Percentiles rank a stretch among this genome's conserved stretches.
Evolutionary conservation across 1,140 invertebrate genomes (phyloP).

Genomic region (Drosophila lini): DNA sequence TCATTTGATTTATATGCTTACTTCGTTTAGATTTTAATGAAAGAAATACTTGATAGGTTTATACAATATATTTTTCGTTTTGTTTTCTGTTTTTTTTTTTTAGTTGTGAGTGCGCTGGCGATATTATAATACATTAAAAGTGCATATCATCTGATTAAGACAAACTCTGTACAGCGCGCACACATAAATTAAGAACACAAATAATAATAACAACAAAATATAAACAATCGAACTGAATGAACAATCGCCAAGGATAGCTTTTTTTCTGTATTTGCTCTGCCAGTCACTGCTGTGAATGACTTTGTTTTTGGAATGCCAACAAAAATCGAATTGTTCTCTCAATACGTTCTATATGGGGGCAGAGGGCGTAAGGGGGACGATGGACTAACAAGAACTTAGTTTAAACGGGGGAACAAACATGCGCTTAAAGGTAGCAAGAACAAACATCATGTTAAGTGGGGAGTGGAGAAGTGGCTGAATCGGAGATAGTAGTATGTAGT

Average conservation of each 20-base stretch:
- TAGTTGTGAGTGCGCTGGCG: conserved; percentile 47
- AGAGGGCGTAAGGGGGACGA: conserved; percentile 20
- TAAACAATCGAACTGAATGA: conserved; percentile 62
- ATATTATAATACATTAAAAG: conserved; percentile 64
- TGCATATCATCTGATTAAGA: conserved; percentile 52
- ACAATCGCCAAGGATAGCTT: conserved; percentile 37
- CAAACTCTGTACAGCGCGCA: conserved; percentile 72
- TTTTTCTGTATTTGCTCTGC: conserved; percentile 43
- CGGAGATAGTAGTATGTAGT: conserved; percentile 12
- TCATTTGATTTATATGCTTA: conserved; percentile 44
- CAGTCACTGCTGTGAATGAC: too few relatives aligned
- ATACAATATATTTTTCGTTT: conserved; percentile 62
- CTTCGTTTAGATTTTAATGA: conserved; percentile 40
- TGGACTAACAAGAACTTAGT: conserved; percentile 67
- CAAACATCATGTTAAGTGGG: conserved; percentile 59
- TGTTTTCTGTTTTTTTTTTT: conserved; percentile 29
- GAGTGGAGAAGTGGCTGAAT: conserved; percentile 8
- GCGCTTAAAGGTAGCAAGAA: conserved; percentile 73
- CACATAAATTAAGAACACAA: conserved; percentile 58
- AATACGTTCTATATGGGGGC: conserved; percentile 41
- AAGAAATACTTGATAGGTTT: conserved; percentile 65
- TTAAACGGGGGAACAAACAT: conserved; percentile 66
- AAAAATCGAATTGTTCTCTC: conserved; percentile 58
- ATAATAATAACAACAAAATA: conserved; percentile 73
- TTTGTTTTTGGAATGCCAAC: conserved; percentile 68